Percentiles rank a stretch among this genome's conserved stretches.
phyloP scores from a whole-genome alignment of 2,888 invertebrate species.

The Phaedon cochleariae region DNA sequence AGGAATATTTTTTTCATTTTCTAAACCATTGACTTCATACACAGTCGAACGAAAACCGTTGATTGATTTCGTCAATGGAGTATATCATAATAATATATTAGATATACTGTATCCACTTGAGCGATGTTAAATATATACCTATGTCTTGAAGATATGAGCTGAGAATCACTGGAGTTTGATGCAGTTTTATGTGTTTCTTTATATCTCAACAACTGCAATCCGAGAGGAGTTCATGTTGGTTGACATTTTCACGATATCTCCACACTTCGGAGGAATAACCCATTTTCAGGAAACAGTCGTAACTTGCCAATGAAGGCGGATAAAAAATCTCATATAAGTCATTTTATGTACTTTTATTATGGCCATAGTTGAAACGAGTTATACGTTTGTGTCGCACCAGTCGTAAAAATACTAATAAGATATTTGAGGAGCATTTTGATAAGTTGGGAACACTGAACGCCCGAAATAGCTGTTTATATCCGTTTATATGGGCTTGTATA shows the following conservation, averaged over 20 bases:
- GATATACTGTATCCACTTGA: background rate
- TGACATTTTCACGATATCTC: background rate
- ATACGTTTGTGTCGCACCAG: background rate
- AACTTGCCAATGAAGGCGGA: constrained; percentile 23
- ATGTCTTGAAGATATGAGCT: background rate
- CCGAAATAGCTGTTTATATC: background rate
- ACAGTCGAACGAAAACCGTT: no score
- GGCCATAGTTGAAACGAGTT: constrained; percentile 4
- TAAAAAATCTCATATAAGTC: constrained; percentile 28
- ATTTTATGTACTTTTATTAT: constrained; percentile 28
- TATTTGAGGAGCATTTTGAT: background rate
- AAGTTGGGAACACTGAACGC: background rate
- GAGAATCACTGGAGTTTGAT: background rate
- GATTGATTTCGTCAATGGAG: no score
- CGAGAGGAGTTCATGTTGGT: background rate
- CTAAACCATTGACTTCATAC: no score
- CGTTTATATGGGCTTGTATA: background rate
- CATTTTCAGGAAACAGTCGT: constrained; percentile 22
- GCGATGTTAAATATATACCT: background rate
- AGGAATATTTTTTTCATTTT: no score
- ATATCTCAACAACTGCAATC: background rate
- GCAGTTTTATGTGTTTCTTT: background rate
- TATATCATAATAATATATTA: background rate
- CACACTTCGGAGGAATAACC: constrained; percentile 4
- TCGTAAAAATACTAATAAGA: constrained; percentile 2